These are phyloP conservation scores for Ecdyonurus torrentis DNA, from an alignment of 2,888 invertebrate genomes.

Conservation along the genomic window DNA sequence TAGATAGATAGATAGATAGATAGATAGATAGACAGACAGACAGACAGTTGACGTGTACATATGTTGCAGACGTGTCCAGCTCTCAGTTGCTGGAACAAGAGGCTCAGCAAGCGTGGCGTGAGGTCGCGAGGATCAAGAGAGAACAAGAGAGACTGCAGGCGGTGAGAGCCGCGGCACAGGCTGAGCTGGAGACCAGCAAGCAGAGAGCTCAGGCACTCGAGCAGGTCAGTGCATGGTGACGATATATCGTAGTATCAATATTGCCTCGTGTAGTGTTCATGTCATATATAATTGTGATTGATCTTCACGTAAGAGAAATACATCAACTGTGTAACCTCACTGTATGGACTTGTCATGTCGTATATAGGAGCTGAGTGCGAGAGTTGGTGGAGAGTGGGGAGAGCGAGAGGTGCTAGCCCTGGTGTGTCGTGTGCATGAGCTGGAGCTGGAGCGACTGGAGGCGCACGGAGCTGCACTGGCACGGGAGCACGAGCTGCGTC, in stretches of 20 bases:
- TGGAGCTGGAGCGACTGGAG: constrained; percentile 88
- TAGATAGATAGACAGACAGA: too few relatives aligned
- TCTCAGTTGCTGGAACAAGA: constrained; percentile 26
- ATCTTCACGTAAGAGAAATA: too few relatives aligned
- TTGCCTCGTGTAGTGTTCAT: too few relatives aligned
- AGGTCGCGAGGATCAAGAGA: constrained; percentile 64
- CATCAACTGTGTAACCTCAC: too few relatives aligned
- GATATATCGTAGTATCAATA: too few relatives aligned
- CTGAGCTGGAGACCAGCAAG: constrained; percentile 63
- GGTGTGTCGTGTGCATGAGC: constrained; percentile 79
- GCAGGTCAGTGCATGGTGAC: too few relatives aligned
- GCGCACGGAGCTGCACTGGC: constrained; percentile 74
- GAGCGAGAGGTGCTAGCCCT: constrained; percentile 77
- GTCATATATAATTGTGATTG: too few relatives aligned
- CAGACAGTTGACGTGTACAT: too few relatives aligned
- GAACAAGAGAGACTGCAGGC: constrained; percentile 70
- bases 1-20: too few relatives aligned
- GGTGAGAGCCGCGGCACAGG: constrained; percentile 57
- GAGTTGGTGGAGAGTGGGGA: constrained; percentile 62
- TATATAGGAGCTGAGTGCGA: constrained; percentile 60
- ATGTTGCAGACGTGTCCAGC: constrained; percentile 11
- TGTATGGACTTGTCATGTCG: neutral
- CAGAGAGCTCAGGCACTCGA: constrained; percentile 64
- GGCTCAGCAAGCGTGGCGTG: constrained; percentile 67
- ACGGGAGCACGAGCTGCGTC: constrained; percentile 68